These are phyloP conservation scores for Leptobrachium leishanense DNA, from an alignment of 2,113 vertebrate genomes.

Conservation along the genomic window DNA sequence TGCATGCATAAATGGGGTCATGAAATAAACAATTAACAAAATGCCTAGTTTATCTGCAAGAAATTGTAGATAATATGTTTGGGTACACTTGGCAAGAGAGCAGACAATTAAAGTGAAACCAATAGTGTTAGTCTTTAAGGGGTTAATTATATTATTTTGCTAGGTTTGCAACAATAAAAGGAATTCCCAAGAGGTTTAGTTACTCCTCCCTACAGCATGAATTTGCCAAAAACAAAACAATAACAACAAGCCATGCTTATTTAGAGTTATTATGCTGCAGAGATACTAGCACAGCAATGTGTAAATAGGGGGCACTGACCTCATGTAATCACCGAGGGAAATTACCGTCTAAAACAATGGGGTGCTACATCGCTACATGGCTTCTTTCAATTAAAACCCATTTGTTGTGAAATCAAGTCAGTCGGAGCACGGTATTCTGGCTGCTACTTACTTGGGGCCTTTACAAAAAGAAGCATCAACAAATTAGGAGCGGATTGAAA, in stretches of 20 bases:
- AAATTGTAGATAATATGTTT: no score
- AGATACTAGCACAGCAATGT: constrained; percentile 24
- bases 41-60: no score
- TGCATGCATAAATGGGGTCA: no score
- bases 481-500: neutral
- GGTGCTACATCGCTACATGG: constrained; percentile 27
- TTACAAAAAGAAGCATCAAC: neutral
- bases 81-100: no score
- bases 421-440: neutral
- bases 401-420: constrained; percentile 22
- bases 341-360: constrained; percentile 43
- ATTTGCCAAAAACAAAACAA: constrained; percentile 35
- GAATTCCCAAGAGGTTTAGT: neutral
- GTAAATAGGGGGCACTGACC: constrained; percentile 48
- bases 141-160: no score
- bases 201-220: constrained; percentile 9
- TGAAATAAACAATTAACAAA: no score
- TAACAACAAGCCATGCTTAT: constrained; percentile 17
- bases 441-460: neutral
- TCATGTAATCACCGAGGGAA: constrained; percentile 46
- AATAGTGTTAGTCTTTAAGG: no score
- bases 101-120: no score
- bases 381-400: constrained; percentile 36
- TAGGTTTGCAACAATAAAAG: no score
- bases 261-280: constrained; percentile 32